phyloP scores from a whole-genome alignment of 2,113 vertebrate genomes.

The Bettongia penicillata region DNA sequence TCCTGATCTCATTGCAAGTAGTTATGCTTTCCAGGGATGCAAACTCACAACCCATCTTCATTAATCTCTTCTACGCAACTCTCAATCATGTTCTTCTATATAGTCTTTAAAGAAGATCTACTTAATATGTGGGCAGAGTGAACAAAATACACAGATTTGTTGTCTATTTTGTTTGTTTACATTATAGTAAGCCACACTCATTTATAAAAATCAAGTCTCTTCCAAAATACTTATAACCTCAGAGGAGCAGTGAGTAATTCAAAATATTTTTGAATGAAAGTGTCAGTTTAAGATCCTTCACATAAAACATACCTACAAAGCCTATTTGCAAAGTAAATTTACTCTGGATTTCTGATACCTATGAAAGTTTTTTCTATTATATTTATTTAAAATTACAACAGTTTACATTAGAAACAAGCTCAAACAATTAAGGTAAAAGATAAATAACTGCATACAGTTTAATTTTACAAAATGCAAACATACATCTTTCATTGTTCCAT shows the following conservation, averaged over 20 bases:
- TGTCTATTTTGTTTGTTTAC: slow-evolving; percentile 2
- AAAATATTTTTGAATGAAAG: slow-evolving; percentile 87
- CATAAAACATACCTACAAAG: slow-evolving; percentile 84
- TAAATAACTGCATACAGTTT: slow-evolving; percentile 98
- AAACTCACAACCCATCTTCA: background rate
- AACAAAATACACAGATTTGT: background rate
- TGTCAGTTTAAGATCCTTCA: slow-evolving; percentile 83
- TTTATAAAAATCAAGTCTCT: slow-evolving; percentile 45
- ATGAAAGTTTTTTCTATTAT: slow-evolving; percentile 92
- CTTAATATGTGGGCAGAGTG: background rate
- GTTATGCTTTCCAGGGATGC: background rate
- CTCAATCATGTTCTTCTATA: background rate
- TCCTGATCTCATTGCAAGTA: background rate
- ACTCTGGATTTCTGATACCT: slow-evolving; percentile 91
- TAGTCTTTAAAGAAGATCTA: background rate
- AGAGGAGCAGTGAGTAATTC: slow-evolving; percentile 68
- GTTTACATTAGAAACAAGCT: slow-evolving; percentile 99
- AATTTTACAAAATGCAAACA: slow-evolving; percentile 98
- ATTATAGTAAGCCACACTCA: background rate
- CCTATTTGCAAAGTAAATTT: slow-evolving; percentile 96
- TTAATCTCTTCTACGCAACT: background rate
- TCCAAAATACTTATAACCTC: slow-evolving; percentile 46
- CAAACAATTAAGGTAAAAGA: slow-evolving; percentile 98
- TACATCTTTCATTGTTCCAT: slow-evolving; percentile 84
- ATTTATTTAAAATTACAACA: slow-evolving; percentile 99